phyloP scores from a whole-genome alignment of 2,797 vertebrate species.

The Mallotus villosus region DNA sequence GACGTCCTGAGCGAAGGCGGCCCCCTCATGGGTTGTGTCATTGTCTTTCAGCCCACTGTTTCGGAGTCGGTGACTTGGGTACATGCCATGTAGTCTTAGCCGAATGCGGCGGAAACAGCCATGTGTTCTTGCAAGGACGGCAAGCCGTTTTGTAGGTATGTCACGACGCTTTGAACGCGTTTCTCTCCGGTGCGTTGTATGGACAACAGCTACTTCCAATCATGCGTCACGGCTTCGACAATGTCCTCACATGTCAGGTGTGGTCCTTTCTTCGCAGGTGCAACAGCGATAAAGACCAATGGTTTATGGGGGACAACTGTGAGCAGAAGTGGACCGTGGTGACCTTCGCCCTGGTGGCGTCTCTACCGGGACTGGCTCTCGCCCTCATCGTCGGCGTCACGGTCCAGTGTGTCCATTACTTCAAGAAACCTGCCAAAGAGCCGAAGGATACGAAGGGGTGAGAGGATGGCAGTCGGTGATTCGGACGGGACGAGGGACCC shows the following conservation, averaged over 20 bases:
- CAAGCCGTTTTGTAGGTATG: slow-evolving; percentile 44
- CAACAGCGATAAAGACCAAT: slow-evolving; percentile 34
- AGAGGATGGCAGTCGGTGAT: not conserved
- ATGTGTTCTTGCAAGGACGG: slow-evolving; percentile 21
- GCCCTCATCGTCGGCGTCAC: slow-evolving; percentile 42
- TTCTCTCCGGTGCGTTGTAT: not conserved
- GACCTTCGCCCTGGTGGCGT: slow-evolving; percentile 47
- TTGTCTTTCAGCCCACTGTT: slow-evolving; percentile 4
- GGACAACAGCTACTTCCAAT: not conserved
- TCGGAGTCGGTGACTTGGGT: not conserved
- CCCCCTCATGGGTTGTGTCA: not conserved
- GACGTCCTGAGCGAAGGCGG: not conserved
- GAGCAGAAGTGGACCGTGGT: slow-evolving; percentile 39
- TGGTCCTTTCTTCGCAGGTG: slow-evolving; percentile 31
- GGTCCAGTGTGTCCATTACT: slow-evolving; percentile 14
- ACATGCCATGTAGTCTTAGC: not conserved
- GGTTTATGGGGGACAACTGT: slow-evolving; percentile 42
- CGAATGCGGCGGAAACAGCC: slow-evolving; percentile 18
- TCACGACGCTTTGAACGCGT: not conserved
- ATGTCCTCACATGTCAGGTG: too few relatives aligned
- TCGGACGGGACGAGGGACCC: not conserved
- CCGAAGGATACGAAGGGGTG: not conserved
- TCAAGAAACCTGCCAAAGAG: not conserved
- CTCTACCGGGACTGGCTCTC: slow-evolving; percentile 44
- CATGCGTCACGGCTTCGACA: too few relatives aligned